These are phyloP conservation scores for Apamea sordens DNA, from an alignment of 2,888 invertebrate species.

Conservation along the genomic window DNA sequence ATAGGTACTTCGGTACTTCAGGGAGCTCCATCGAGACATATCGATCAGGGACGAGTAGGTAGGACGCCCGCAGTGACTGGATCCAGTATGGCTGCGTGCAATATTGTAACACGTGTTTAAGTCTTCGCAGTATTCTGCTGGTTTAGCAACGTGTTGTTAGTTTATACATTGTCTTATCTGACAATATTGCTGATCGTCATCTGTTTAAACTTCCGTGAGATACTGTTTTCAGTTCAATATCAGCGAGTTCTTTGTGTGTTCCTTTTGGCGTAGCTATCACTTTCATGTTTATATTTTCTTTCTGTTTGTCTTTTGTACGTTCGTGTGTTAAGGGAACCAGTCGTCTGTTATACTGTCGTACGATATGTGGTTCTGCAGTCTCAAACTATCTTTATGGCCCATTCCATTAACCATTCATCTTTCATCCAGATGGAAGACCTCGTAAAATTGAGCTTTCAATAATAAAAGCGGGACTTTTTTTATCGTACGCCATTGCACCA, in stretches of 20 bases:
- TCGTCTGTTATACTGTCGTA: slow-evolving; percentile 57
- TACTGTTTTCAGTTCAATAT: slow-evolving; percentile 23
- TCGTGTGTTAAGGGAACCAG: slow-evolving; percentile 23
- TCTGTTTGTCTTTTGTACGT: slow-evolving; percentile 28
- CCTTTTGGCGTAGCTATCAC: slow-evolving; percentile 4
- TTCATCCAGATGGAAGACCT: slow-evolving; percentile 64
- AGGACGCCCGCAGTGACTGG: slow-evolving; percentile 52
- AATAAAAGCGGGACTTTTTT: slow-evolving; percentile 42
- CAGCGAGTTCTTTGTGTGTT: slow-evolving; percentile 22
- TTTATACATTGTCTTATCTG: slow-evolving; percentile 24
- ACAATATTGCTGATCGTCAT: slow-evolving; percentile 35
- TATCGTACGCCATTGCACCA: slow-evolving; percentile 4
- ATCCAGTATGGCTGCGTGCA: slow-evolving; percentile 47
- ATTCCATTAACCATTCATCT: slow-evolving; percentile 68
- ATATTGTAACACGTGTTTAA: slow-evolving; percentile 54
- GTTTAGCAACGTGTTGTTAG: slow-evolving; percentile 24
- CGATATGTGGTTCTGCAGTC: slow-evolving; percentile 69
- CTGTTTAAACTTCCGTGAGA: slow-evolving; percentile 43
- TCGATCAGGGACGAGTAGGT: slow-evolving; percentile 77
- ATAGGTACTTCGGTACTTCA: slow-evolving; percentile 45
- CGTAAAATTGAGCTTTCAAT: slow-evolving; percentile 65
- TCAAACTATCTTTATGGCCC: slow-evolving; percentile 73
- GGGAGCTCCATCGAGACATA: slow-evolving; percentile 81
- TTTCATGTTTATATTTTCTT: slow-evolving; percentile 31
- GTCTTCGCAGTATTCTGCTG: slow-evolving; percentile 35